Evolutionary conservation across 2,888 invertebrate species (phyloP).

Genomic region (Cephus spinipes): DNA sequence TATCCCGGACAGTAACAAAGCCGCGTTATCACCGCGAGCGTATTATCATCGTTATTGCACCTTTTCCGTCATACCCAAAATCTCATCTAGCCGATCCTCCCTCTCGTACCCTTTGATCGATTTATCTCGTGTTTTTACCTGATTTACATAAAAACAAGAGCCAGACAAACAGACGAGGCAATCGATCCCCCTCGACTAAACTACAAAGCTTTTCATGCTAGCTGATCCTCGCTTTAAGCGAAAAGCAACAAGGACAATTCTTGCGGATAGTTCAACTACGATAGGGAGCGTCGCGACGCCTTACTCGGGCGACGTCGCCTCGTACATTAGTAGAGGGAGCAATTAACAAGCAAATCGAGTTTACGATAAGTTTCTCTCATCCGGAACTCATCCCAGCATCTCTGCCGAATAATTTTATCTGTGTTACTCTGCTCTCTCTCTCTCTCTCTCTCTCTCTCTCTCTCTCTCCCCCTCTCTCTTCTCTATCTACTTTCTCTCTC

Average conservation of each 20-base stretch:
- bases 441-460: too few relatives aligned
- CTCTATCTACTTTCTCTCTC: too few relatives aligned
- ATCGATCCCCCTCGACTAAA: neutral
- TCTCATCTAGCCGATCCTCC: neutral
- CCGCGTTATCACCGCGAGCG: conserved; percentile 3
- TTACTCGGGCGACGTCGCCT: neutral
- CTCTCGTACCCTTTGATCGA: neutral
- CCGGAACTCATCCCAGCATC: neutral
- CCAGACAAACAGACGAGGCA: neutral
- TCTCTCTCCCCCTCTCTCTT: too few relatives aligned
- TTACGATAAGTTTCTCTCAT: neutral
- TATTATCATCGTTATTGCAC: conserved; percentile 8
- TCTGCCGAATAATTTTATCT: neutral
- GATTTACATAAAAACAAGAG: neutral
- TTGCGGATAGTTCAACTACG: neutral
- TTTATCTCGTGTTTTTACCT: neutral
- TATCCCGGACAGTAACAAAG: conserved; percentile 7
- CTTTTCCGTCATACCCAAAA: neutral
- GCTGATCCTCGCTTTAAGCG: neutral
- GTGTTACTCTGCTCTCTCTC: too few relatives aligned
- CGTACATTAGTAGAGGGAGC: neutral
- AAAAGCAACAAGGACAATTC: neutral
- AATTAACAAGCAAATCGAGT: conserved; percentile 5
- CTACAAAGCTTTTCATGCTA: neutral
- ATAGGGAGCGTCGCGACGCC: neutral